Evolutionary conservation across 1,140 invertebrate genomes (phyloP).

Genomic region (Ephestia elutella): DNA sequence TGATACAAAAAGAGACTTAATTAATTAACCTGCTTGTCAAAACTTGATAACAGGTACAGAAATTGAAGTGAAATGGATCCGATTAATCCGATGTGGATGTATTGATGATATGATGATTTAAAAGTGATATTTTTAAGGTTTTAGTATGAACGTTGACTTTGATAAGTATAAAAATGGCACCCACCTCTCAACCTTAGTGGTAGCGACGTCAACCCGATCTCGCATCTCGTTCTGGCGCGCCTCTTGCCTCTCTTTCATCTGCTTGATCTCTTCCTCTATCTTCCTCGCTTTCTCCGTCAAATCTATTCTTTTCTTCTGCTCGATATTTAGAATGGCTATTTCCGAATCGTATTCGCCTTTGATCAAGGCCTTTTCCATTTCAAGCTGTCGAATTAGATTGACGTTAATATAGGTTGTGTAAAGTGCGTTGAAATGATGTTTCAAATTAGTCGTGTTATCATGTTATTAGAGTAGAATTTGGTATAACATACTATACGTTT

Average conservation of each 20-base stretch:
- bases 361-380: constrained; percentile 88
- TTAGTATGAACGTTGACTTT: too few species aligned
- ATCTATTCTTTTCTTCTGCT: constrained; percentile 80
- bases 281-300: constrained; percentile 75
- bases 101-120: too few species aligned
- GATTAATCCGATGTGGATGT: too few species aligned
- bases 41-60: too few species aligned
- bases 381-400: constrained; percentile 79
- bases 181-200: constrained; percentile 67
- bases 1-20: too few species aligned
- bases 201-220: constrained; percentile 75
- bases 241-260: constrained; percentile 73
- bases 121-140: too few species aligned
- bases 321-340: constrained; percentile 83
- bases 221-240: constrained; percentile 76
- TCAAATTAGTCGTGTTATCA: background rate
- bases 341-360: constrained; percentile 87
- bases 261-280: constrained; percentile 72
- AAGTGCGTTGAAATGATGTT: too few species aligned
- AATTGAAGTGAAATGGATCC: too few species aligned
- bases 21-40: too few species aligned
- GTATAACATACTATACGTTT: too few species aligned
- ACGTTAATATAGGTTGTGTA: constrained; percentile 2
- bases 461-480: background rate
- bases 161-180: constrained; percentile 7